Evolutionary conservation across 92 coral and sea anemone species (phyloP), one percentile per base, ranked within the genome.

Genomic region (Scolanthus callimorphus): DNA sequence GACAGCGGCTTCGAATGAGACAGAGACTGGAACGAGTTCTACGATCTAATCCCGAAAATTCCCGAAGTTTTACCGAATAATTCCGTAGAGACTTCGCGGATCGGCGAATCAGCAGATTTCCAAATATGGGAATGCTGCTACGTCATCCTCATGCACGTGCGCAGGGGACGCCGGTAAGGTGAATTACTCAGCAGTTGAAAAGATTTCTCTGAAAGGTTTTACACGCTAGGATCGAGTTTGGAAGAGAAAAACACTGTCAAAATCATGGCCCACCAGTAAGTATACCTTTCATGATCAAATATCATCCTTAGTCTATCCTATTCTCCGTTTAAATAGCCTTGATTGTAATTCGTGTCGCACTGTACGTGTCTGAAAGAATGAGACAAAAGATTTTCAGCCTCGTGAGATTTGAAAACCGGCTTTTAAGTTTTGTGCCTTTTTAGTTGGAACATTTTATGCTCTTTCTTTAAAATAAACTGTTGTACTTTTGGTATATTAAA

Each of bases 101-200:
- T 11, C 11, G 45, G 46, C 57, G 39, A 17, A 28, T 51, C 58
- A 57, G 28, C 51, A 4, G 31, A 20, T 37, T 57, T 41, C 65
- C 86, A 64, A 65, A 79, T 79, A 72, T 58, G 86, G 86, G 1
- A 23, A 17, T 47, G 70, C 17, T 47, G 27, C 56, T 63, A 91
- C 97, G 97, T 91, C 88, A 91, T 73, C 25, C 50, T 26, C 62
- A 64, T 55, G 81, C 97, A 91, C 90, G 97, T 91, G 97, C 97
- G 97, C 97, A 91, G 90, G 71, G 84, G 78, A 71, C 55, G 49
- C 91, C 82, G 91, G 91, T 59, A 59, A 51, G 62, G 44, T 70
- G 46, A 54, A 85, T 87, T 87, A 87, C 90, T 82, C 96, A 78
- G 96, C 96, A 85, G 77, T 46, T 53, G 54, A 37, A 51, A 50